Evolutionary conservation across 2,113 vertebrate species (phyloP), one percentile per base, ranked within the genome.

Genomic region (Lethenteron reissneri): DNA sequence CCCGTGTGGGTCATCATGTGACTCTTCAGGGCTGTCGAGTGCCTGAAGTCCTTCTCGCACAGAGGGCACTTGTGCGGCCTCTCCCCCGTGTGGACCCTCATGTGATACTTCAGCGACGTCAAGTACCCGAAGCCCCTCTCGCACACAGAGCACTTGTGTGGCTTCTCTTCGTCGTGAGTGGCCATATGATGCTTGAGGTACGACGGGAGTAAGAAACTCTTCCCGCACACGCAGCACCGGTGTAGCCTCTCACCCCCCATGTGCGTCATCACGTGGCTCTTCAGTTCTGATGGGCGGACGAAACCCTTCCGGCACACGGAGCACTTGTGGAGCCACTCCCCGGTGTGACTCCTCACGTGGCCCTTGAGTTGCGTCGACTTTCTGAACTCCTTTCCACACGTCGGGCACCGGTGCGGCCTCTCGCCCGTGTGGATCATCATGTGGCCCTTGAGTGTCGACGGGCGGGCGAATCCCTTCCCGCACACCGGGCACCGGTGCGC

Each of bases 141-240:
- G 25, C 64, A 68, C n/a, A 68, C 64, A 8, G 64, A 68, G 25
- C 64, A 68, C 25, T 68, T 68, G 64, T 68, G 25, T 9, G 64
- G 64, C 21, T 21, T n/a, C 64, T 68, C 64, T 11, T 21, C 64
- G 64, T n/a, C 73, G 13, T 83, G 87, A 71, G 85, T 81, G n/a
- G n/a, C 25, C 64, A 68, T 68, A 25, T 68, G 64, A n/a, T 25
- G n/a, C 10, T 68, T 68, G n/a, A 17, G 64, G 64, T 68, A 25
- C 9, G n/a, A 17, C 10, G 64, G 25, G n/a, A 25, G n/a, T 17
- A 68, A n/a, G 25, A 68, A 68, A 25, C 64, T 10, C 64, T 68
- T 68, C 9, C 64, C 64, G 64, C 64, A 68, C 10, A 9, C 64
- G 25, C 9, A 10, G 11, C 64, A 68, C 64, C 25, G n/a, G 64